Base-by-base conservation (phyloP, 2,113 vertebrate species). In the Motacilla alba region DNA sequence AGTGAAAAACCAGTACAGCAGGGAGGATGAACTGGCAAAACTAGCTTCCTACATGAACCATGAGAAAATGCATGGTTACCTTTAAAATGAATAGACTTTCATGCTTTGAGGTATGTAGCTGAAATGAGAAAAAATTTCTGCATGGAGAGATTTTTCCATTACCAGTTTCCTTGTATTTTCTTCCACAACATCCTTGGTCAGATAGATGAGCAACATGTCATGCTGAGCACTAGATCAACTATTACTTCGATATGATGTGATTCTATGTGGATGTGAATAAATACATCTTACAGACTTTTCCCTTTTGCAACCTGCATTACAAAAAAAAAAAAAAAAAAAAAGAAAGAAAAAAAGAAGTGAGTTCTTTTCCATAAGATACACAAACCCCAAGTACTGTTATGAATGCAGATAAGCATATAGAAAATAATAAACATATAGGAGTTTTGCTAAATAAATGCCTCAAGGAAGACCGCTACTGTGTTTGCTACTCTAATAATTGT, bases 51-150 rank as follows among this genome's bases (percentile, higher is more conserved):
- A 56, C 21, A 52, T 28, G 37, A 93, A 93, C 58, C 70, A 44
- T 69, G 59, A 89, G n/a, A 94, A 94, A 95, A 87, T 46, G 41
- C 67, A 83, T 82, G 63, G 46, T 62, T 92, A 76, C 74, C 30
- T 91, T 82, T 82, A 76, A 93, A 91, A 89, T 75, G 22, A 89
- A 87, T 50, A 95, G 55, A 89, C 10, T 77, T 85, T 79, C 75
- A 72, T 70, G 44, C 83, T 93, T 95, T 88, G 56, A 88, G 52
- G 50, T 83, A 27, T 80, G 50, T 78, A 62, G 60, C 47, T 83
- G 55, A 89, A 92, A 93, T 86, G 68, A 89, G 91, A 89, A 92
- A 94, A 91, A 90, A 76, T 47, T 87, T 95, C 91, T 94, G 52
- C 80, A 87, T 75, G 68, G 80, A 46, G 22, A 92, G 68, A 81